Base-by-base conservation (phyloP, 2,888 invertebrate genomes). In the Lumbricus terrestris region DNA sequence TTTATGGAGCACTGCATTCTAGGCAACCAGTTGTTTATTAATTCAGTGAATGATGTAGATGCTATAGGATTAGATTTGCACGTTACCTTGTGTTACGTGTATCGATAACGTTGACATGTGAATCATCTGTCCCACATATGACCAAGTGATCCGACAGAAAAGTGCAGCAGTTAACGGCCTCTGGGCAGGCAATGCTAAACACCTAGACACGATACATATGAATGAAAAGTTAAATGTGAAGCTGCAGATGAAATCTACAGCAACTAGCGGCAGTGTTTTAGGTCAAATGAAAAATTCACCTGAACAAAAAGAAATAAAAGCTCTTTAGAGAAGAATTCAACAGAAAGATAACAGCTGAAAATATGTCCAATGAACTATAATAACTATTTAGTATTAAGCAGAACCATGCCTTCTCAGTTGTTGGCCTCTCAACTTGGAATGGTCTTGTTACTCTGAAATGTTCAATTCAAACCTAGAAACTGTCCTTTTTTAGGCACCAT, bases 121-220 rank as follows among this genome's bases (percentile, higher is more conserved):
- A 96, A 94, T 96, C 95, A 92, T 96, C 96, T 92, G 96, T 96
- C n/a, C 97, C 97, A 92, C 95, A 95, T 13, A 95, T 95, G 92
- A 96, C 95, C 40, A 93, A 92, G n/a, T 94, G 94, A 23, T 95
- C 94, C 3, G 96, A 95, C 33, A 96, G 93, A 91, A 96, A 94
- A 88, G 95, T 93, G 91, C 96, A 96, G 47, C 96, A 95, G 94
- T 96, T 97, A 89, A 96, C 96, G 16, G 96, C 95, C 29, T 96
- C 95, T 88, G 93, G 92, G 91, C 94, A 94, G 13, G 93, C 92
- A 33, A 94, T 89, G 34, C 93, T 93, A 93, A 95, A 95, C 34
- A 95, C 91, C 95, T 95, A 92, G 8, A 92, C 91, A 20, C 88
- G 38, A 42, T 16, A 37, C 89, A 88, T 38, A 82, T 13, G 20